Conservation (phyloP, 2,888 invertebrate species). For the Plusia festucae region DNA sequence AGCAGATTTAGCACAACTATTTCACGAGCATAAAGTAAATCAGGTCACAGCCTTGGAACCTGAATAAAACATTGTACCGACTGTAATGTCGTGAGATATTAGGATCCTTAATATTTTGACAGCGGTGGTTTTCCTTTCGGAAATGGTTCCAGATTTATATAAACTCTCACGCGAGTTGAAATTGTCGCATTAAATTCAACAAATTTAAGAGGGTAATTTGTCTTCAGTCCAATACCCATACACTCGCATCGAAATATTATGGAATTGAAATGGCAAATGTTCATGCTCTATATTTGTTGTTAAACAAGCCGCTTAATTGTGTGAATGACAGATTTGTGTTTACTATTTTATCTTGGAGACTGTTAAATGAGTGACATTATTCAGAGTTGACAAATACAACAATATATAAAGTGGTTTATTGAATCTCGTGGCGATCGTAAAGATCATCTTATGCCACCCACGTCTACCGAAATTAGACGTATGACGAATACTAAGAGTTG, state of each 20-base stretch:
- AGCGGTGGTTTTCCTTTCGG: conserved; percentile 47
- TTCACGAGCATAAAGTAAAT: conserved; percentile 48
- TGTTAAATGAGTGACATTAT: conserved; percentile 34
- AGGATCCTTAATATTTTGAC: conserved; percentile 48
- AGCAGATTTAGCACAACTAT: conserved; percentile 31
- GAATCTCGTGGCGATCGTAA: conserved; percentile 64
- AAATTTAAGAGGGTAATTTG: conserved; percentile 52
- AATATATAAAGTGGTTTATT: conserved; percentile 63
- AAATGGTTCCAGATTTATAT: conserved; percentile 52
- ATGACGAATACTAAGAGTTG: conserved; percentile 67
- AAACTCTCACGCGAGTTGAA: conserved; percentile 37
- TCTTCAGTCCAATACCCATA: conserved; percentile 49
- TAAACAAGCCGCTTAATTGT: conserved; percentile 25
- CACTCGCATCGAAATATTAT: conserved; percentile 48
- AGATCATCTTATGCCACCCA: conserved; percentile 70
- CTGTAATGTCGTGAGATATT: conserved; percentile 46
- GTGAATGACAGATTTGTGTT: conserved; percentile 44
- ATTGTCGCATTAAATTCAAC: conserved; percentile 38
- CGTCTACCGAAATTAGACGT: conserved; percentile 73
- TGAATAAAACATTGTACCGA: conserved; percentile 35
- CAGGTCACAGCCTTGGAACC: conserved; percentile 62
- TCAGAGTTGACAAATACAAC: conserved; percentile 45
- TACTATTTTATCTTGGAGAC: conserved; percentile 16
- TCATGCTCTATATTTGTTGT: conserved; percentile 20
- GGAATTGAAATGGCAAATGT: conserved; percentile 55